Base-by-base conservation (phyloP, 2,113 vertebrate genomes). In the Prietella phreatophila region DNA sequence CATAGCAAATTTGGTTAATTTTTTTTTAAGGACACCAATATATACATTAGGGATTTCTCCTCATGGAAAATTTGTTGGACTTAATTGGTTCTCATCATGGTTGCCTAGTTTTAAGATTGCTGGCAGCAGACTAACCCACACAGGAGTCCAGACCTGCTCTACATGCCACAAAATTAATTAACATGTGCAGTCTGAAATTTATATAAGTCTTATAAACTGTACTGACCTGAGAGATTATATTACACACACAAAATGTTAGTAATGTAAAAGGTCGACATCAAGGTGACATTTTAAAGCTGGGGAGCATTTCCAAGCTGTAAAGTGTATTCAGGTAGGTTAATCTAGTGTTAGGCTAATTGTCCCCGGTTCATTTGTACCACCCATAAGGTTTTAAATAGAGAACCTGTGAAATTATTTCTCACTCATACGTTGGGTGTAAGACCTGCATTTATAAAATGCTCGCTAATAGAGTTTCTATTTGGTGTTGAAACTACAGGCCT, bases 81-180 rank as follows among this genome's bases (percentile, higher is more conserved):
- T 11, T 73, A 75, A 85, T 75, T 85, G 69, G 14, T 85, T 71
- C 22, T 33, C 84, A 60, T 71, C 69, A 75, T 56, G 55, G 84
- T 58, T 85, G 53, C 33, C 84, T 85, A 27, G n/a, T 73, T 73
- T 85, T 36, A 56, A 56, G 33, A 73, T 75, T 85, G 75, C 53
- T 85, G 84, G 84, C 84, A 75, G 67, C 15, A n/a, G 84, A 42
- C 33, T 36, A 58, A 58, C 75, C n/a, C 83, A 85, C 83, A 69
- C 61, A 69, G 83, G 83, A 84, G 65, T 55, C 67, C 65, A 55
- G 65, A 36, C 55, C 63, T 69, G 65, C 39, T 33, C 83, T 71
- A 84, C 19, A 55, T 84, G 63, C 47, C n/a, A 36, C 83, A 84
- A 71, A 71, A 84, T 84, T 55, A 84, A 84, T 71, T 20, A 71